Conservation (phyloP, 2,888 invertebrate species). For the Synanthedon vespiformis region DNA sequence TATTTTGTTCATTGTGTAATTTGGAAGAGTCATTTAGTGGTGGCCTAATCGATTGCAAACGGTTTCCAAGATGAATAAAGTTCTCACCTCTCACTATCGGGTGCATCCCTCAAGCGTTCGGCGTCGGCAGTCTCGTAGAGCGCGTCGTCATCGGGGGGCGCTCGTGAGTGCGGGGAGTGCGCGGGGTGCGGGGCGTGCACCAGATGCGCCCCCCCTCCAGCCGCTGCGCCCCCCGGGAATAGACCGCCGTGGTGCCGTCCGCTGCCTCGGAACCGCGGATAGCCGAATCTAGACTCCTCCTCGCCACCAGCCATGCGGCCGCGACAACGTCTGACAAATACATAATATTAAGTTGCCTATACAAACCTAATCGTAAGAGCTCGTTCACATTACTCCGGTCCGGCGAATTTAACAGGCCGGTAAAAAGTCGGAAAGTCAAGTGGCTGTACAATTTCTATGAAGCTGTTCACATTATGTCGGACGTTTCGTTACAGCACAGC, state of each 20-base stretch:
- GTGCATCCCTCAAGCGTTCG: slow-evolving; percentile 79
- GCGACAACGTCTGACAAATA: slow-evolving; percentile 48
- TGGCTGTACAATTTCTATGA: too few relatives aligned
- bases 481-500: too few relatives aligned
- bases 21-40: background rate
- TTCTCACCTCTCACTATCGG: slow-evolving; percentile 89
- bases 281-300: slow-evolving; percentile 81
- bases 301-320: slow-evolving; percentile 66
- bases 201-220: slow-evolving; percentile 34
- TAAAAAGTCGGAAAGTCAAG: too few relatives aligned
- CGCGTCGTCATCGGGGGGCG: slow-evolving; percentile 80
- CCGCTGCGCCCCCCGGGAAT: slow-evolving; percentile 33
- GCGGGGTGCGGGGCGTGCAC: slow-evolving; percentile 54
- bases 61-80: background rate
- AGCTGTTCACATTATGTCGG: too few relatives aligned
- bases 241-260: slow-evolving; percentile 46
- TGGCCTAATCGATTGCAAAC: background rate
- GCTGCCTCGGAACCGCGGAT: slow-evolving; percentile 74
- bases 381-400: too few relatives aligned
- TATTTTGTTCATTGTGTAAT: background rate
- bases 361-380: too few relatives aligned
- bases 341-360: too few relatives aligned
- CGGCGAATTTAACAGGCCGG: too few relatives aligned
- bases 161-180: slow-evolving; percentile 54
- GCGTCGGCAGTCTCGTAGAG: slow-evolving; percentile 88